phyloP scores from a whole-genome alignment of 1,140 invertebrate genomes.

The Formica selysi region DNA sequence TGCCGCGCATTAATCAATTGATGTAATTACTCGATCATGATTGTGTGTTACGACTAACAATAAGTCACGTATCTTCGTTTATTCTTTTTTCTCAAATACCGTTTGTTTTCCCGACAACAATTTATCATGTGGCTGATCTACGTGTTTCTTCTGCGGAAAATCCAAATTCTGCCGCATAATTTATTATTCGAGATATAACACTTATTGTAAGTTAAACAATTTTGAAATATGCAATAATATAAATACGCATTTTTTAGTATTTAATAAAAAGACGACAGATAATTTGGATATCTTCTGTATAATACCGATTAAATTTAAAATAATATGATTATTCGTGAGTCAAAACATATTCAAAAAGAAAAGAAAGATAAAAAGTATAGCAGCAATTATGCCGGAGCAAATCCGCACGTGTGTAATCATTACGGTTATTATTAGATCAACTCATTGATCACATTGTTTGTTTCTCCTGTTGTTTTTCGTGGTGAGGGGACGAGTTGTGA shows the following conservation, averaged over 20 bases:
- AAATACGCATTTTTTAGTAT: too few species aligned
- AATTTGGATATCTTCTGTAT: neutral
- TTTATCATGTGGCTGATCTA: neutral
- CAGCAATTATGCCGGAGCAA: neutral
- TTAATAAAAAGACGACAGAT: neutral
- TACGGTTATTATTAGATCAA: slow-evolving; percentile 51
- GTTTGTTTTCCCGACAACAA: neutral
- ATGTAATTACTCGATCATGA: slow-evolving; percentile 34
- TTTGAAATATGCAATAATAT: neutral
- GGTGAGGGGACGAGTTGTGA: slow-evolving; percentile 13
- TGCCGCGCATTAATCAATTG: slow-evolving; percentile 28
- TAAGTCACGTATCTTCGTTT: neutral
- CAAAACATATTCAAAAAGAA: neutral
- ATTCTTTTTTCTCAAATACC: neutral
- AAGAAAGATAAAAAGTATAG: neutral
- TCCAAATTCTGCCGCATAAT: neutral
- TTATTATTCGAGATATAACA: slow-evolving; percentile 11
- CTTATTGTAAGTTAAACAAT: neutral
- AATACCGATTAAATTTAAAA: slow-evolving; percentile 11
- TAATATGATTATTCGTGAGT: slow-evolving; percentile 30
- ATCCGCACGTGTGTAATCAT: slow-evolving; percentile 36
- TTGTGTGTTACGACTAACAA: slow-evolving; percentile 1
- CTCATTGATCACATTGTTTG: slow-evolving; percentile 47
- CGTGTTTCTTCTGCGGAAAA: neutral
- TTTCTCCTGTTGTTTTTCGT: neutral